phyloP scores from a whole-genome alignment of 2,797 vertebrate genomes.

The Hypotaenidia okinawae region DNA sequence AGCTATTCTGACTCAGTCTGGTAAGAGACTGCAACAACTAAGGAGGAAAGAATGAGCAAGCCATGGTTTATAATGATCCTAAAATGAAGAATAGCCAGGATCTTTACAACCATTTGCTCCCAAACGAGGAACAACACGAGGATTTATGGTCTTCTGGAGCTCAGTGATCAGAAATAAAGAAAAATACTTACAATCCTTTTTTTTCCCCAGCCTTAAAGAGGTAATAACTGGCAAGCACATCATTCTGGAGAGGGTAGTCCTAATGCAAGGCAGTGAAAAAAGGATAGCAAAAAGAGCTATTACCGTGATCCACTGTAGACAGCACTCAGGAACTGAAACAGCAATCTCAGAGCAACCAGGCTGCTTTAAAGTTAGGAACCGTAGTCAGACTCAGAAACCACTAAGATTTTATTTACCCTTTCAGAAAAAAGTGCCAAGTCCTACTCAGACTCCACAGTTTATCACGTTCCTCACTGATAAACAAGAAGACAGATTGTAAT shows the following conservation, averaged over 20 bases:
- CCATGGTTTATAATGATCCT: background rate
- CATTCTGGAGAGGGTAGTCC: slow-evolving; percentile 41
- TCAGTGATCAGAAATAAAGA: slow-evolving; percentile 12
- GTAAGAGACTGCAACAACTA: background rate
- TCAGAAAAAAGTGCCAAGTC: slow-evolving; percentile 69
- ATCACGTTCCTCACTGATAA: slow-evolving; percentile 68
- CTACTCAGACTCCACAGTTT: slow-evolving; percentile 64
- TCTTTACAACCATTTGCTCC: slow-evolving; percentile 26
- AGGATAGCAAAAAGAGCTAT: slow-evolving; percentile 46
- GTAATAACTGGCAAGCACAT: background rate
- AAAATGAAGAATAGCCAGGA: slow-evolving; percentile 8
- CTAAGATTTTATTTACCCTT: slow-evolving; percentile 71
- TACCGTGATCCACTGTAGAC: background rate
- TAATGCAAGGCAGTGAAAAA: slow-evolving; percentile 34
- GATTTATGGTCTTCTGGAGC: slow-evolving; percentile 31
- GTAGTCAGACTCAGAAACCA: slow-evolving; percentile 70
- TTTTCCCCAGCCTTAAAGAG: background rate
- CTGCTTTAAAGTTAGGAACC: slow-evolving; percentile 73
- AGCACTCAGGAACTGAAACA: slow-evolving; percentile 58
- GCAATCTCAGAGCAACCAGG: slow-evolving; percentile 64
- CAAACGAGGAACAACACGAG: slow-evolving; percentile 15
- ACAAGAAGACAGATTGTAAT: slow-evolving; percentile 67
- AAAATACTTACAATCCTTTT: slow-evolving; percentile 20
- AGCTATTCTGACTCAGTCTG: background rate
- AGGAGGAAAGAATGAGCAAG: background rate